Base-by-base conservation (phyloP, 2,797 vertebrate genomes). In the Tenualosa ilisha region DNA sequence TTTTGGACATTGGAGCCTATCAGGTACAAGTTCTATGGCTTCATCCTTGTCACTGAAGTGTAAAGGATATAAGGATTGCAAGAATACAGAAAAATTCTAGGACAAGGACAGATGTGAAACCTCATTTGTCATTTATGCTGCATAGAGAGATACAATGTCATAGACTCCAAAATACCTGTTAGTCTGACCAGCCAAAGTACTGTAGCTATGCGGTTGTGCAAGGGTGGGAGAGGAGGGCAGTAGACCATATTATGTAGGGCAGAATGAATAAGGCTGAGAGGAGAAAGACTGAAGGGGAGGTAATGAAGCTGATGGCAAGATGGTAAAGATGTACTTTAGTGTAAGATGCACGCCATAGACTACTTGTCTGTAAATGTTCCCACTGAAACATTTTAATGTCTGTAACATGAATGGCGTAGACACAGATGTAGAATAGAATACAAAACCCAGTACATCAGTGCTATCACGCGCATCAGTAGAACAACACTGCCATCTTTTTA, bases 151-250 rank as follows among this genome's bases (percentile, higher is more conserved):
- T 17, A 22, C 53, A 81, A 81, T 49, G 63, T 83, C 81, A 63
- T 56, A 79, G 40, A 49, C 37, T 26, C 59, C n/a, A 63, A 83
- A 83, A 13, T 68, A 68, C 65, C 65, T 37, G 65, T 82, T 81
- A 72, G 63, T 87, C 61, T 82, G 79, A 54, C 84, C 84, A 87
- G 83, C 81, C 87, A 68, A 37, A 46, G 91, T 79, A n/a, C 43
- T 63, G 91, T 89, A 86, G 88, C 89, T 90, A 68, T 93, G 90
- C 91, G 89, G 93, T 37, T 84, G 72, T 87, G 65, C 75, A 59
- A 83, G 87, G 87, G 87, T 88, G 88, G 88, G 86, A 85, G 90
- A 82, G 87, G 83, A 88, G 84, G 82, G 82, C 87, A 89, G 86
- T 85, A 87, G 88, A 50, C 50, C 86, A 89, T 83, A 89, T 84